A percentile compares a stretch with the other conserved stretches of the same genome.
Conservation (phyloP, 2,113 vertebrate species). For the Aphyosemion australe region DNA sequence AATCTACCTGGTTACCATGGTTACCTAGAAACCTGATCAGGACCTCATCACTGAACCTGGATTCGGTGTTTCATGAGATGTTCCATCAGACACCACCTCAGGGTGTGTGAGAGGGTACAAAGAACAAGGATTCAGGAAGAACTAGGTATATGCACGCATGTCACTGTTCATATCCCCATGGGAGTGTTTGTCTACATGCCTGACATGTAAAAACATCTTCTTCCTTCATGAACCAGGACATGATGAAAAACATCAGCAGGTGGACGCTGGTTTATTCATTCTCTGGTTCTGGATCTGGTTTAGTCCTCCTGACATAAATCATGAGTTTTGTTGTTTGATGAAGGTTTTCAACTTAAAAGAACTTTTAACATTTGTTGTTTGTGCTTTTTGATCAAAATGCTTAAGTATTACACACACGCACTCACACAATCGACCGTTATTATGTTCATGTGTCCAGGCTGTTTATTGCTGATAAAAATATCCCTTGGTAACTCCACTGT, state of each 20-base stretch:
- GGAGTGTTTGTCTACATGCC: not conserved
- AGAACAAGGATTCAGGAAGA: not conserved
- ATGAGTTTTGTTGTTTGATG: no score
- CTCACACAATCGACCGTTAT: not conserved
- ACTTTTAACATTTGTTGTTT: no score
- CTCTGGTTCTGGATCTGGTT: no score
- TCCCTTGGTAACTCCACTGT: not conserved
- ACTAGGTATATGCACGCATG: not conserved
- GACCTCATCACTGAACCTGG: no score
- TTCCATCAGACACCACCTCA: not conserved
- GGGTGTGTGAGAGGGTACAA: not conserved
- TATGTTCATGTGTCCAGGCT: not conserved
- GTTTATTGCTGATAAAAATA: not conserved
- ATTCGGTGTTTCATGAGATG: rapidly evolving
- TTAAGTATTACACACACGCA: not conserved
- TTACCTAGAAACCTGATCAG: not conserved
- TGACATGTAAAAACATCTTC: not conserved
- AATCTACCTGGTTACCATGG: not conserved
- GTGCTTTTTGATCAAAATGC: no score
- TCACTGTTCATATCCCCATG: not conserved
- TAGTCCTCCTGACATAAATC: no score
- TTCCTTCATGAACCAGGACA: not conserved
- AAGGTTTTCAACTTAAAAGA: no score
- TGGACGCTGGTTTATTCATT: no score
- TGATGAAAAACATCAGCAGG: not conserved